Conservation (phyloP, 2,797 vertebrate species). For the Chelon labrosus region DNA sequence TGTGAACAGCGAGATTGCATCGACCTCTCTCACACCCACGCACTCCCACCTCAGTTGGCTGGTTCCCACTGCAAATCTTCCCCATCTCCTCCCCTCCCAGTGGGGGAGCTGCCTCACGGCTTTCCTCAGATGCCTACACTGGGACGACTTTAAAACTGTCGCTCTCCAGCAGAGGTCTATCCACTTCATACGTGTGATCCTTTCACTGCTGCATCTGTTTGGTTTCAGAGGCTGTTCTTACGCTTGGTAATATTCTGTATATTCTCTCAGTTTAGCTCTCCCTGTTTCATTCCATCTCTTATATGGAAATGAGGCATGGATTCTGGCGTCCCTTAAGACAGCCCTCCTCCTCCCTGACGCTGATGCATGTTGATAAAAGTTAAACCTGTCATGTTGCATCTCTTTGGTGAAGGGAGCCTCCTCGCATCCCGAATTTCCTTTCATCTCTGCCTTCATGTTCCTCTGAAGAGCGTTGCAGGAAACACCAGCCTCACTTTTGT, state of each 20-base stretch:
- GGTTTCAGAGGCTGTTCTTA: neutral
- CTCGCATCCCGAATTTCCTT: conserved; percentile 24
- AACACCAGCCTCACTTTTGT: conserved; percentile 23
- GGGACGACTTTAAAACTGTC: neutral
- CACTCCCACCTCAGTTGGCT: conserved; percentile 1
- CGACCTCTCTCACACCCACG: conserved; percentile 57
- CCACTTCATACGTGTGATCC: conserved; percentile 3
- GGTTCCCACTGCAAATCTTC: conserved; percentile 40
- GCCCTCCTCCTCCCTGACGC: neutral
- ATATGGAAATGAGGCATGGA: conserved; percentile 36
- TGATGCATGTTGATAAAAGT: conserved; percentile 37
- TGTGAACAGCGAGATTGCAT: conserved; percentile 16
- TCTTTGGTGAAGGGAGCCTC: conserved; percentile 17
- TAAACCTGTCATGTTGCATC: conserved; percentile 13
- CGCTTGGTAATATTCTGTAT: neutral
- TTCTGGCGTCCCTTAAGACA: conserved; percentile 18
- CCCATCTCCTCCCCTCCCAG: conserved; percentile 8
- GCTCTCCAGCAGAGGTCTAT: neutral
- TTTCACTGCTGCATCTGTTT: neutral
- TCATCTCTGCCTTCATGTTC: conserved; percentile 21
- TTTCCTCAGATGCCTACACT: neutral
- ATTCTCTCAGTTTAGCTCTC: neutral
- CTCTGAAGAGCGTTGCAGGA: neutral
- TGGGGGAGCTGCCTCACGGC: neutral
- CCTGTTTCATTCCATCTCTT: conserved; percentile 18